These are phyloP conservation scores for Luperina nickerlii DNA, from an alignment of 2,888 invertebrate genomes.

Conservation along the genomic window DNA sequence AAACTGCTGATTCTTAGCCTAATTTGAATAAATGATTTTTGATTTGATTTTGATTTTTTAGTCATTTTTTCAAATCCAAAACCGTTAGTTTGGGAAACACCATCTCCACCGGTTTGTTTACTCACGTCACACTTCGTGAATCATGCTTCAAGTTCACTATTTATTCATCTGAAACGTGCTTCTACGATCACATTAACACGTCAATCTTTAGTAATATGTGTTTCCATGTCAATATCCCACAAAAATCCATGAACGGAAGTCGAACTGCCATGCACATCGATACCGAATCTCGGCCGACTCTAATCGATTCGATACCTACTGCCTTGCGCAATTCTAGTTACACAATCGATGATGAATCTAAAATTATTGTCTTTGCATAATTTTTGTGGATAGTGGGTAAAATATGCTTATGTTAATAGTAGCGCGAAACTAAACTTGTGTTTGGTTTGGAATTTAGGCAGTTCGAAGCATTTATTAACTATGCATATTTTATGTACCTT, in stretches of 20 bases:
- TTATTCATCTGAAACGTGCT: neutral
- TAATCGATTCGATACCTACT: conserved; percentile 69
- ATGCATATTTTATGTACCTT: neutral
- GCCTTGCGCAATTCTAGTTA: conserved; percentile 66
- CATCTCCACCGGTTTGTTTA: neutral
- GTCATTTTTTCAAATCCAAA: neutral
- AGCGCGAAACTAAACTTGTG: conserved; percentile 11
- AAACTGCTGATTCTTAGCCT: neutral
- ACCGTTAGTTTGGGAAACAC: conserved; percentile 13
- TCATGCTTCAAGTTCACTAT: conserved; percentile 2
- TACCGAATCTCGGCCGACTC: conserved; percentile 62
- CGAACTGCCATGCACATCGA: conserved; percentile 45
- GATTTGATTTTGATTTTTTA: neutral
- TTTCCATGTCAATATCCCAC: conserved; percentile 61
- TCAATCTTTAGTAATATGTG: conserved; percentile 49
- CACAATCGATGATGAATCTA: conserved; percentile 50
- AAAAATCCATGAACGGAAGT: conserved; percentile 59
- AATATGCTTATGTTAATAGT: conserved; percentile 29
- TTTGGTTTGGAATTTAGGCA: conserved; percentile 15
- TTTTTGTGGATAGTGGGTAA: conserved; percentile 34
- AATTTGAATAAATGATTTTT: neutral
- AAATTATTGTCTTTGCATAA: conserved; percentile 39
- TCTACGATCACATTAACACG: conserved; percentile 18
- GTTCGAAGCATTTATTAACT: neutral
- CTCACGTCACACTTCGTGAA: neutral